Evolutionary conservation across 2,113 vertebrate species (phyloP), one percentile per base, ranked within the genome.

Genomic region (Boulengeromyrus knoepffleri): DNA sequence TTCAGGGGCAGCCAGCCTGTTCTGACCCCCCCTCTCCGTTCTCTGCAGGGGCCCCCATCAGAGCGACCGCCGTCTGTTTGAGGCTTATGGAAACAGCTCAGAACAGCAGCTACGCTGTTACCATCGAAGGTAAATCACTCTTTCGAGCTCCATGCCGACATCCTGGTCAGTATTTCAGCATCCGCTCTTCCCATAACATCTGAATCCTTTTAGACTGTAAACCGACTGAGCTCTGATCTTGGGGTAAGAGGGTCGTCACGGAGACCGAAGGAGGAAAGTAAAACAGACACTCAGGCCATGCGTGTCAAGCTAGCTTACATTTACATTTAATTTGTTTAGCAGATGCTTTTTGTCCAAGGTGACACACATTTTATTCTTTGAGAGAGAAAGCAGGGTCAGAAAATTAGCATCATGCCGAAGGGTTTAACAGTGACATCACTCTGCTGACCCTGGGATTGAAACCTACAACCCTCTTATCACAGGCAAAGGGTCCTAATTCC

Each of bases 101-200:
- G 95, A 95, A 92, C 92, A 95, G 90, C 95, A 95, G 93, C 92
- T 93, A 89, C 93, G 95, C 96, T 94, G 94, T 95, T 96, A 96
- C 93, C 94, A 94, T 93, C 94, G 93, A 95, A 96, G 96, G 96
- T 97, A 96, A 97, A 36, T 13, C 9, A 24, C 46, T 24, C 39
- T 42, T 56, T 83, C 21, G 19, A 88, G 9, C 15, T 80, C 46
- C 52, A 36, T 42, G 36, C 70, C 13, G 19, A 88, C 27, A 52
- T 17, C 84, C 19, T 62, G 74, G 3, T 31, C 27, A 21, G 9
- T 17, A 27, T 62, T 45, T 89, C 24, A 49, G 50, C 21, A 47
- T 50, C 50, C 62, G 39, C 6, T 50, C 86, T 87, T 66, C 31
- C 36, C 52, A 42, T 17, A 15, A 52, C 47, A 53, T 53, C 31